Evolutionary conservation across 2,797 vertebrate genomes (phyloP).

Genomic region (Anisognathus igniventris): DNA sequence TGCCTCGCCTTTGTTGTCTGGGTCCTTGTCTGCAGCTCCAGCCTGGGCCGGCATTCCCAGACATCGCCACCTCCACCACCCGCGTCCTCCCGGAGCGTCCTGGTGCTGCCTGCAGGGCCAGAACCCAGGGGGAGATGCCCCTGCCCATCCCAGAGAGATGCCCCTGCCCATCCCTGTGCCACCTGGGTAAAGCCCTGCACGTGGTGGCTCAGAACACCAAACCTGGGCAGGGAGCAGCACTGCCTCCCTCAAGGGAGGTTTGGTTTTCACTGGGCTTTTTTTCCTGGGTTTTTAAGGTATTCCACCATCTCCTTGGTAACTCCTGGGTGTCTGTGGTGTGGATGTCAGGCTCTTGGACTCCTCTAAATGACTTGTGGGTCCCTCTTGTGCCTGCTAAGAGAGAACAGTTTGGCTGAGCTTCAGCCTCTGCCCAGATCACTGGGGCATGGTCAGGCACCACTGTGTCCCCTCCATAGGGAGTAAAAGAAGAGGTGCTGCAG

Average conservation of each 20-base stretch:
- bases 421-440: not conserved
- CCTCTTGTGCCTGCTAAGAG: not conserved
- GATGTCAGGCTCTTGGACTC: not conserved
- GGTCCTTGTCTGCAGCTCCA: slow-evolving; percentile 12
- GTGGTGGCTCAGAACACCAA: fast-evolving
- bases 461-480: not conserved
- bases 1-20: slow-evolving; percentile 33
- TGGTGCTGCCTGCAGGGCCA: not conserved
- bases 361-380: not conserved
- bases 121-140: not conserved
- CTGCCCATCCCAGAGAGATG: not conserved
- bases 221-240: not conserved
- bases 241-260: not conserved
- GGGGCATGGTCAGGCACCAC: fast-evolving
- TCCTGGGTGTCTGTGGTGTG: not conserved
- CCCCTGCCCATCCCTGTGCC: not conserved
- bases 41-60: not conserved
- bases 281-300: not conserved
- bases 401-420: not conserved
- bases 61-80: not conserved
- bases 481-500: not conserved
- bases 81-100: not conserved
- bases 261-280: not conserved
- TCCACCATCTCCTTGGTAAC: not conserved
- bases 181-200: not conserved